A percentile compares a stretch with the other conserved stretches of the same genome.
Conservation (phyloP, 2,888 invertebrate species). For the Heliothis peltigera region DNA sequence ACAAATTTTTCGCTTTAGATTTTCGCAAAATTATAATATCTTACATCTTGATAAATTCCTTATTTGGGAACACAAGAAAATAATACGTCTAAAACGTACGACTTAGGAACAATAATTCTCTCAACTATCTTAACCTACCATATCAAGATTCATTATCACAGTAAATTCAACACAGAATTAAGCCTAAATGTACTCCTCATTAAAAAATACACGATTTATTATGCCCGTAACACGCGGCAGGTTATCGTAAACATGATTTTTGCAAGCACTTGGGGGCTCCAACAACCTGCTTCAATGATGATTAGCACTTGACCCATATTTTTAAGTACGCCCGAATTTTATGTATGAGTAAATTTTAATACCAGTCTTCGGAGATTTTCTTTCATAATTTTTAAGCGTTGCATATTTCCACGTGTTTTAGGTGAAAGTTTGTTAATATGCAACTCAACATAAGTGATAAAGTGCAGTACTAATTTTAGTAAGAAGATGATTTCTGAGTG, state of each 20-base stretch:
- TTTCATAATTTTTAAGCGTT: not conserved
- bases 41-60: not conserved
- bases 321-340: slow-evolving; percentile 22
- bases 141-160: too few species aligned
- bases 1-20: too few species aligned
- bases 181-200: not conserved
- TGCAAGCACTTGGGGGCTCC: slow-evolving; percentile 5
- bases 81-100: not conserved
- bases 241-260: slow-evolving; percentile 18
- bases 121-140: too few species aligned
- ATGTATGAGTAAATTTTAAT: slow-evolving; percentile 17
- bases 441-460: not conserved
- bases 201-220: not conserved
- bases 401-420: not conserved
- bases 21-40: too few species aligned
- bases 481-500: too few species aligned
- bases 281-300: slow-evolving; percentile 24
- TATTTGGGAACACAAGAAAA: not conserved
- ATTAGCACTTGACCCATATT: slow-evolving; percentile 35
- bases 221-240: not conserved
- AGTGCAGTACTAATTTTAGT: too few species aligned
- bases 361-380: not conserved
- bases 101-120: too few species aligned
- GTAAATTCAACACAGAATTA: not conserved
- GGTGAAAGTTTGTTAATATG: not conserved